Evolutionary conservation across 2,888 invertebrate genomes (phyloP).

Genomic region (Lepidocyrtinus sp.): DNA sequence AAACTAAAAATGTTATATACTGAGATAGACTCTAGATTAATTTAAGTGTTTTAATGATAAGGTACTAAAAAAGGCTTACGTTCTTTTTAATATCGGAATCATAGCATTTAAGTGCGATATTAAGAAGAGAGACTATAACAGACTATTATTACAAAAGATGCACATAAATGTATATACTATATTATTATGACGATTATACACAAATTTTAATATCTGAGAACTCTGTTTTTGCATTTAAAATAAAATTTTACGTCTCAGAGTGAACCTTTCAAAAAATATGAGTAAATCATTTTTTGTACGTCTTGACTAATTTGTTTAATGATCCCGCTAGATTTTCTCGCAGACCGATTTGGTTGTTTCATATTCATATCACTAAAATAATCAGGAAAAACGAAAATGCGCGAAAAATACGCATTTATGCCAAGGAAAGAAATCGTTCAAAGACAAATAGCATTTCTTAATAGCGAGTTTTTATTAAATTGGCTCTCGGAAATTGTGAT

Average conservation of each 20-base stretch:
- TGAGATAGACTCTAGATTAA: not conserved
- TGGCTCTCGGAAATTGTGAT: slow-evolving; percentile 54
- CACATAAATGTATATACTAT: slow-evolving; percentile 55
- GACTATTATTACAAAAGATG: slow-evolving; percentile 43
- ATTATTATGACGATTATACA: not conserved
- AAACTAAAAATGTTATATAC: slow-evolving; percentile 9
- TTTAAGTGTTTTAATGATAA: slow-evolving; percentile 17
- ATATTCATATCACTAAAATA: no score
- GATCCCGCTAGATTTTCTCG: no score
- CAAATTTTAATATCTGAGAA: slow-evolving; percentile 51
- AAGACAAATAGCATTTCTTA: no score
- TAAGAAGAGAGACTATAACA: slow-evolving; percentile 58
- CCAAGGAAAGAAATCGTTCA: no score
- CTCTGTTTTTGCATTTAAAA: slow-evolving; percentile 58
- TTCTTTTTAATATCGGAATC: slow-evolving; percentile 54
- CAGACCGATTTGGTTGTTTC: no score
- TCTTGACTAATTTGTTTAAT: no score
- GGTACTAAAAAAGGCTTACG: slow-evolving; percentile 53
- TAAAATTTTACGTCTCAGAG: slow-evolving; percentile 50
- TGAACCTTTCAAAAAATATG: not conserved
- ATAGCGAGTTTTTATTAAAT: slow-evolving; percentile 58
- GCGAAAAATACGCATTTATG: no score
- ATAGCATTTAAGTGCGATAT: slow-evolving; percentile 50
- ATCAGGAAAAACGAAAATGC: no score
- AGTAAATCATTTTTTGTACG: no score